Conservation (phyloP, 2,888 invertebrate genomes). For the Yponomeuta malinellus region DNA sequence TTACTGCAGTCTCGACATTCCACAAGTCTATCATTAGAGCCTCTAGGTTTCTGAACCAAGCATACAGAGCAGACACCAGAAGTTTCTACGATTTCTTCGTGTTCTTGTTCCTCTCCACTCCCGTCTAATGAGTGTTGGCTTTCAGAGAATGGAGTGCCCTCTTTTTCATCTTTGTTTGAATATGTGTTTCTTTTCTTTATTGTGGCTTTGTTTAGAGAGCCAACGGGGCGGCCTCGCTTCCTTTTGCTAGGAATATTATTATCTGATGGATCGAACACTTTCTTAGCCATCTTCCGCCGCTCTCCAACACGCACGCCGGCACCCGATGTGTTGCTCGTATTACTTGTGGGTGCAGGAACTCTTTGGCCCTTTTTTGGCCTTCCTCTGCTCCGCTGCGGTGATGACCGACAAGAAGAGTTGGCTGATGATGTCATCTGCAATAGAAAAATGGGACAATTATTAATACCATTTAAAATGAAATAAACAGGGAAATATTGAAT, state of each 20-base stretch:
- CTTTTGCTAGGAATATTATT: slow-evolving; percentile 83
- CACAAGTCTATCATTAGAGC: slow-evolving; percentile 78
- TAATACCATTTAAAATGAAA: not conserved
- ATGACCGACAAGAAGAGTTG: slow-evolving; percentile 68
- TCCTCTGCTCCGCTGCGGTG: slow-evolving; percentile 64
- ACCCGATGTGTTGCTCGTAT: slow-evolving; percentile 39
- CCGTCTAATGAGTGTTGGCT: slow-evolving; percentile 59
- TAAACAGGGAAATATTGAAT: no score
- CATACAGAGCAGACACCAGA: slow-evolving; percentile 79
- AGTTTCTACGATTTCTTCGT: slow-evolving; percentile 59
- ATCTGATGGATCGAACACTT: slow-evolving; percentile 91
- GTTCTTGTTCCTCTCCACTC: slow-evolving; percentile 63
- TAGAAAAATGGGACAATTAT: not conserved
- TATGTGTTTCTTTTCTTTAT: slow-evolving; percentile 68
- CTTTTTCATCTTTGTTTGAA: slow-evolving; percentile 44
- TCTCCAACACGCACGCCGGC: slow-evolving; percentile 74
- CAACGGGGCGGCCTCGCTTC: slow-evolving; percentile 80
- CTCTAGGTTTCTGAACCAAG: slow-evolving; percentile 73
- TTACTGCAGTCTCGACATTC: slow-evolving; percentile 84
- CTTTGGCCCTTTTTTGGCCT: slow-evolving; percentile 55
- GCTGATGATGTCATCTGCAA: slow-evolving; percentile 70
- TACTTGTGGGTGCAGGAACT: slow-evolving; percentile 42
- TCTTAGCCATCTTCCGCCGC: slow-evolving; percentile 84
- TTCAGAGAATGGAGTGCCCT: slow-evolving; percentile 54
- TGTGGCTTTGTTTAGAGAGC: slow-evolving; percentile 77